Evolutionary conservation across 2,797 vertebrate genomes (phyloP), one percentile per base, ranked within the genome.

Genomic region (Periparus ater): DNA sequence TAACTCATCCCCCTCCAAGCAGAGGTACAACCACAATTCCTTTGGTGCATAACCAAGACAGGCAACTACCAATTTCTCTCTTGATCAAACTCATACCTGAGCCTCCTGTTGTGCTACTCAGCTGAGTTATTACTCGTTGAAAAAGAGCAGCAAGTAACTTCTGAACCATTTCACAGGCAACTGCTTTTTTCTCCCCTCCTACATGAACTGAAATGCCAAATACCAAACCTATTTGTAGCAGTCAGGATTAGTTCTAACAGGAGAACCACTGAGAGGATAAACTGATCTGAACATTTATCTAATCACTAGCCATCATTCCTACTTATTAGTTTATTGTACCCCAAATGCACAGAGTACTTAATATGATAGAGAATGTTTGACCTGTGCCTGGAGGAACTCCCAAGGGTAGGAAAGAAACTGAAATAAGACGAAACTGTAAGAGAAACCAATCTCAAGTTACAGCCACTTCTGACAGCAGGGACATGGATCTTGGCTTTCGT

Each of bases 161-260:
- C 78, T 94, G 65, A 95, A 65, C 78, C 70, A 94, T 85, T 92
- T 80, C 87, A 83, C 72, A 68, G 61, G 61, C 93, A 89, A 94
- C 2, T 11, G 84, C 29, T 68, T 0, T 92, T 88, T 90, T 93
- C 81, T 92, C 50, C 58, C 95, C 93, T 94, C 93, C 95, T 80
- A 95, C 94, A 54, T 75, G 84, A 95, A 72, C 20, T 65, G 86
- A 94, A 95, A 96, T 89, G 87, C 89, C 95, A 96, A 95, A 97
- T 95, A 93, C 93, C 95, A 96, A 94, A 74, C 65, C 85, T 95
- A 94, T 94, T 95, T 85, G 74, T 87, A 95, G 84, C 83, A 91
- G 91, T 66, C 68, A 55, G 77, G 68, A 85, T 95, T 89, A 95
- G 57, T 72, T 90, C 73, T 77, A 93, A 91, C 71, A 72, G 54